Percentiles rank a stretch among this genome's conserved stretches.
Conservation (phyloP, 2,113 vertebrate species). For the Hydrolagus affinis region DNA sequence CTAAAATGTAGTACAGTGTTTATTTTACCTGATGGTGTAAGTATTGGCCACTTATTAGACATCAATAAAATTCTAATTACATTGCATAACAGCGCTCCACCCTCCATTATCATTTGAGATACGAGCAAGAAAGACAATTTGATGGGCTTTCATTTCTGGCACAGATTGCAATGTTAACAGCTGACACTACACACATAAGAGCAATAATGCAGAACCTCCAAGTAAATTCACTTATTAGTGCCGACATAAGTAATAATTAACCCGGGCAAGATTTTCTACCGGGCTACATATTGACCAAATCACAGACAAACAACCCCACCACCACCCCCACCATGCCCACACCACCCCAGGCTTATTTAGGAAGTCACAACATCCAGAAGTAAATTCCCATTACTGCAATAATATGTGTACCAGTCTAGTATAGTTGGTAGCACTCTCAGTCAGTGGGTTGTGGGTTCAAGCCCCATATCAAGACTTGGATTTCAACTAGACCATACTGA, state of each 20-base stretch:
- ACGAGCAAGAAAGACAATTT: neutral
- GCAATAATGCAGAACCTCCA: neutral
- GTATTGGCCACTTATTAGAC: neutral
- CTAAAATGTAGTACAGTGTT: neutral
- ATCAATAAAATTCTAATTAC: neutral
- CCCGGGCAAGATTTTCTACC: neutral
- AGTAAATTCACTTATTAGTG: neutral
- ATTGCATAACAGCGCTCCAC: neutral
- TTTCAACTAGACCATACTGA: no score
- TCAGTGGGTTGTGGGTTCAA: no score
- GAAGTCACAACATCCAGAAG: no score
- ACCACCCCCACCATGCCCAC: no score
- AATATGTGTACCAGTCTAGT: no score
- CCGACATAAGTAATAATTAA: neutral
- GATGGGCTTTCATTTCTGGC: neutral
- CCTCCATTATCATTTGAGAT: neutral
- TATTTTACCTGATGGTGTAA: neutral
- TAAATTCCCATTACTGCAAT: no score
- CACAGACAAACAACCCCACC: no score
- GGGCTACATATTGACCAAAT: no score
- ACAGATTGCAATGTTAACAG: neutral
- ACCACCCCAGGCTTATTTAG: no score
- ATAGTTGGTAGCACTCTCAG: no score
- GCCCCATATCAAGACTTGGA: no score
- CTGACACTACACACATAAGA: neutral